phyloP scores from a whole-genome alignment of 2,888 invertebrate genomes.

The Ophion costatus region DNA sequence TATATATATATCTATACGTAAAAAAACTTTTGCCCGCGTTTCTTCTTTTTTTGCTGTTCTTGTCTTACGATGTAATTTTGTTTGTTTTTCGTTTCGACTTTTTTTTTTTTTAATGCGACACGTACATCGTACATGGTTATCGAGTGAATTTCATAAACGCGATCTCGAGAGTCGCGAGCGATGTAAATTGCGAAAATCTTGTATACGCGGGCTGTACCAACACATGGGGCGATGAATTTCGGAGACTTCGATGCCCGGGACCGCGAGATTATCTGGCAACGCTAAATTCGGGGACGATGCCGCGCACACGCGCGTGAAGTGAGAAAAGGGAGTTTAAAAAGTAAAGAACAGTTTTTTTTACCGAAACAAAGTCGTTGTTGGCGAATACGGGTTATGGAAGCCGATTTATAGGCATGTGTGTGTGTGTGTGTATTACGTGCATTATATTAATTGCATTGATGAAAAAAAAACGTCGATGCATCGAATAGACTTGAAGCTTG shows the following conservation, averaged over 20 bases:
- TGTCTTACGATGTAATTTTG: not conserved
- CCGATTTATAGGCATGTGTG: too few species aligned
- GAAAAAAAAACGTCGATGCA: too few species aligned
- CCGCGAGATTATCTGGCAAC: constrained; percentile 8
- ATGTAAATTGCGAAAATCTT: not conserved
- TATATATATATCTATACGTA: not conserved
- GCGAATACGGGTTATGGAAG: too few species aligned
- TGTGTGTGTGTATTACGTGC: too few species aligned
- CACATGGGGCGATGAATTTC: not conserved
- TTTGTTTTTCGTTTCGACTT: not conserved
- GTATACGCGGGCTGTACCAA: not conserved
- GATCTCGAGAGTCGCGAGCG: constrained; percentile 4
- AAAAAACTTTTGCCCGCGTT: not conserved
- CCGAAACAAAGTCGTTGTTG: too few species aligned
- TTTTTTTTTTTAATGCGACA: not conserved
- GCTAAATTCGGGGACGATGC: too few species aligned
- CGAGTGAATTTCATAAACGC: constrained; percentile 1
- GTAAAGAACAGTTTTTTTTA: too few species aligned
- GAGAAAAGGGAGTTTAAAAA: too few species aligned
- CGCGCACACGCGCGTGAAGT: too few species aligned
- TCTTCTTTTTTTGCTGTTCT: not conserved
- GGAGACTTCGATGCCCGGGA: constrained; percentile 58
- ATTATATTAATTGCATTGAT: too few species aligned
- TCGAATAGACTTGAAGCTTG: too few species aligned
- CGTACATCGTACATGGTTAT: constrained; percentile 1